Conservation (phyloP, 1,140 invertebrate genomes). For the Diorhabda elongata region DNA sequence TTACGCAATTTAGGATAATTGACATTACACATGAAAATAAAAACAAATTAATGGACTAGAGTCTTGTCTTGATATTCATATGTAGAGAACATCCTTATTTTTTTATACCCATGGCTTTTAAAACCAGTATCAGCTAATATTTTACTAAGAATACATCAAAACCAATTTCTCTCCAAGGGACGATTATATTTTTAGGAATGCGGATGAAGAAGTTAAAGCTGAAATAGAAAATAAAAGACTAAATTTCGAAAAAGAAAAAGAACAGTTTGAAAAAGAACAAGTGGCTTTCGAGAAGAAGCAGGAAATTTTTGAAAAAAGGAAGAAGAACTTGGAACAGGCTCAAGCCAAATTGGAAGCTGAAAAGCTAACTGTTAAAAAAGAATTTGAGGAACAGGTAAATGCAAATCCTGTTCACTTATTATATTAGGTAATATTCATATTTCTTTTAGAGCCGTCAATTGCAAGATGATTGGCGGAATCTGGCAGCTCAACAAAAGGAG, state of each 20-base stretch:
- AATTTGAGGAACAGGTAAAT: conserved; percentile 55
- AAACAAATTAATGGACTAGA: too few species aligned
- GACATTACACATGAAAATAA: too few species aligned
- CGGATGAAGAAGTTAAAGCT: conserved; percentile 49
- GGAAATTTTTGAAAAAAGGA: conserved; percentile 40
- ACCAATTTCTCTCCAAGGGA: too few species aligned
- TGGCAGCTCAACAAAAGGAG: conserved; percentile 53
- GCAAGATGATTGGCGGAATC: conserved; percentile 41
- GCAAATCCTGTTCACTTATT: background rate
- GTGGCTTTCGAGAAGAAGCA: conserved; percentile 49
- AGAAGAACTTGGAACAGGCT: conserved; percentile 39
- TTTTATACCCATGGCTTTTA: too few species aligned
- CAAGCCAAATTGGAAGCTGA: conserved; percentile 46
- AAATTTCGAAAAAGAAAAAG: conserved; percentile 52
- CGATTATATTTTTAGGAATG: conserved; percentile 17
- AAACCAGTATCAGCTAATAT: too few species aligned
- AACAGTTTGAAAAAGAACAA: conserved; percentile 49
- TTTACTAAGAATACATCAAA: too few species aligned
- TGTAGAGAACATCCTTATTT: too few species aligned
- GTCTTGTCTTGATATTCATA: too few species aligned
- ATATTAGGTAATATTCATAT: background rate
- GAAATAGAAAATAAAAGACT: conserved; percentile 53
- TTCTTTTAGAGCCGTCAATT: conserved; percentile 37
- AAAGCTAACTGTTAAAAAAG: conserved; percentile 54
- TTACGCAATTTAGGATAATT: too few species aligned